Base-by-base conservation (phyloP, 2,113 vertebrate genomes). In the Callipepla squamata region DNA sequence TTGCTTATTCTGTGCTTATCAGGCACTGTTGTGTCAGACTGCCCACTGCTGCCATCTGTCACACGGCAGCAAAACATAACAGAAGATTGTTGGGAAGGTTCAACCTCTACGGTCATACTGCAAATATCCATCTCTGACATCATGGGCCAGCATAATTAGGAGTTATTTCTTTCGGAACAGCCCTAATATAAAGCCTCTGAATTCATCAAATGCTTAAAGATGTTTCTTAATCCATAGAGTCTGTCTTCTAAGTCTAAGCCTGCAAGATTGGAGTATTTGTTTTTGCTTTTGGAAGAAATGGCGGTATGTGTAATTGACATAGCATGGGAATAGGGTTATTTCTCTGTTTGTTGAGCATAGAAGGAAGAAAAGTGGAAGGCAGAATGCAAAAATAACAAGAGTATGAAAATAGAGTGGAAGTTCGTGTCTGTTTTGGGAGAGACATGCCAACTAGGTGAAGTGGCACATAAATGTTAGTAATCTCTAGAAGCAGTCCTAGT, bases 391-490 rank as follows among this genome's bases (percentile, higher is more conserved):
- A 74, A n/a, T 34, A 65, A 83, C 44, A 59, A 59, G 13, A 20
- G 4, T 57, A 13, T 26, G 20, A 47, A 84, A 75, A 30, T 30
- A 50, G 30, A 66, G 16, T 30, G 8, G n/a, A 72, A 66, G 34
- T 73, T 73, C 2, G 0, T n/a, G 25, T 40, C 22, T 77, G 9
- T 19, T 32, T 36, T 8, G 13, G 7, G 8, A n/a, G 18, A 81
- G 40, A 48, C 13, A 7, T 63, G 47, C 23, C 22, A 51, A 51
- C 13, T 66, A 17, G 17, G 15, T 81, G 1, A 80, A 86, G 25
- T 63, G 38, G 50, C 11, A 13, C 15, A 30, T 36, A 68, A 13
- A 2, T 45, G 42, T 0, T 67, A 0, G 0, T 65, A 19, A 76
- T 61, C 7, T 74, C 36, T 70, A n/a, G 9, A 38, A 42, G 8